These are phyloP conservation scores for Ichneumoninae sp. DNA, from an alignment of 2,888 invertebrate species.

Conservation along the genomic window DNA sequence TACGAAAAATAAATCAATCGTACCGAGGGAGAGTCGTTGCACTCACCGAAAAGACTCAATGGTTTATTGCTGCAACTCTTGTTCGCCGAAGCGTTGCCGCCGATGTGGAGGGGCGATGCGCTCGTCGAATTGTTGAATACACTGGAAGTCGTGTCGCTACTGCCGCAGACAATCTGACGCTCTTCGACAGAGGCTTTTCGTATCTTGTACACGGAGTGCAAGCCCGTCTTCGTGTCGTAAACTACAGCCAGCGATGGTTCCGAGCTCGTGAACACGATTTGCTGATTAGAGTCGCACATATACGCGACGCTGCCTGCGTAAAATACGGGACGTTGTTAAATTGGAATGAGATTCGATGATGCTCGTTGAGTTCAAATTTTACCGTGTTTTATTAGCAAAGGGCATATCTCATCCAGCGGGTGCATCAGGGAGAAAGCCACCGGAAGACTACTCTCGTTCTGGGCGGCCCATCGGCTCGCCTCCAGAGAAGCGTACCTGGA, in stretches of 20 bases:
- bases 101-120: slow-evolving; percentile 75
- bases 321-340: neutral
- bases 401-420: slow-evolving; percentile 96
- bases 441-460: slow-evolving; percentile 86
- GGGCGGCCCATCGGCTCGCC: slow-evolving; percentile 75
- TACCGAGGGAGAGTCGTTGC: neutral
- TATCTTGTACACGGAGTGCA: slow-evolving; percentile 93
- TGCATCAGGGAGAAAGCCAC: slow-evolving; percentile 94
- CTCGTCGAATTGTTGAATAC: slow-evolving; percentile 76
- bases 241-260: slow-evolving; percentile 93
- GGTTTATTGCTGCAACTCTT: slow-evolving; percentile 77
- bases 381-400: slow-evolving; percentile 90
- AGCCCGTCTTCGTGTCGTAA: slow-evolving; percentile 91
- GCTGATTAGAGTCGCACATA: slow-evolving; percentile 86
- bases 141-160: slow-evolving; percentile 81
- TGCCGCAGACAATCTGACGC: slow-evolving; percentile 87
- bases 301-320: slow-evolving; percentile 81
- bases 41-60: slow-evolving; percentile 79
- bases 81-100: slow-evolving; percentile 74
- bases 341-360: neutral
- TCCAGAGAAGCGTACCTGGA: slow-evolving; percentile 78
- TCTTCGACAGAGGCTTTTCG: slow-evolving; percentile 92
- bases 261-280: slow-evolving; percentile 91
- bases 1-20: neutral
- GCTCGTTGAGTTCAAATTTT: slow-evolving; percentile 68